Conservation (phyloP, 2,797 vertebrate genomes). For the Micropoecilia bifurca region DNA sequence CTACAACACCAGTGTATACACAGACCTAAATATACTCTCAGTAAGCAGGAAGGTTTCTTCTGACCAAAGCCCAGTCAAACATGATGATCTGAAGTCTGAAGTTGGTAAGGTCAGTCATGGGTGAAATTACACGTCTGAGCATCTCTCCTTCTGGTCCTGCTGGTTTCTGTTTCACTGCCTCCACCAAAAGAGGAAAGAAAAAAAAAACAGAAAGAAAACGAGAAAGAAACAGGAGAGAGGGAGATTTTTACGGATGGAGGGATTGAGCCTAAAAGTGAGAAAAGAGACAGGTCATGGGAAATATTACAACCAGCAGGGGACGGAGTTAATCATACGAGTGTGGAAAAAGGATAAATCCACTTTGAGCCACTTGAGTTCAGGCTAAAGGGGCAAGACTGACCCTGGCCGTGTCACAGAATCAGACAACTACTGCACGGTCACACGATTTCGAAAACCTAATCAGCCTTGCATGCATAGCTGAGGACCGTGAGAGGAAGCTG, state of each 20-base stretch:
- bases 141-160: slow-evolving; percentile 59
- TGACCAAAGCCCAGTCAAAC: slow-evolving; percentile 73
- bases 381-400: neutral
- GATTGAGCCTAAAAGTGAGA: slow-evolving; percentile 57
- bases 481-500: slow-evolving; percentile 1
- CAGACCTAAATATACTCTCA: slow-evolving; percentile 67
- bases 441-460: slow-evolving; percentile 10
- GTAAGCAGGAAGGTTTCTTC: slow-evolving; percentile 54
- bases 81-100: slow-evolving; percentile 63
- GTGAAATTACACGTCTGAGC: slow-evolving; percentile 80
- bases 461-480: slow-evolving; percentile 12
- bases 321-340: slow-evolving; percentile 10
- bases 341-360: slow-evolving; percentile 17
- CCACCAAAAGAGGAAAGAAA: slow-evolving; percentile 56
- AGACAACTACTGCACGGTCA: neutral
- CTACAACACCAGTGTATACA: slow-evolving; percentile 62
- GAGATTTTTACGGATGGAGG: slow-evolving; percentile 55
- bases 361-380: slow-evolving; percentile 20
- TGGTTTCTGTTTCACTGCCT: slow-evolving; percentile 65
- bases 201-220: slow-evolving; percentile 17
- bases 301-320: slow-evolving; percentile 29
- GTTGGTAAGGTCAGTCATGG: slow-evolving; percentile 75
- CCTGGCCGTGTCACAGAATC: neutral
- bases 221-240: slow-evolving; percentile 61
- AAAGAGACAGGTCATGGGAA: slow-evolving; percentile 61